phyloP scores from a whole-genome alignment of 2,797 vertebrate genomes.

The Anniella stebbinsi region DNA sequence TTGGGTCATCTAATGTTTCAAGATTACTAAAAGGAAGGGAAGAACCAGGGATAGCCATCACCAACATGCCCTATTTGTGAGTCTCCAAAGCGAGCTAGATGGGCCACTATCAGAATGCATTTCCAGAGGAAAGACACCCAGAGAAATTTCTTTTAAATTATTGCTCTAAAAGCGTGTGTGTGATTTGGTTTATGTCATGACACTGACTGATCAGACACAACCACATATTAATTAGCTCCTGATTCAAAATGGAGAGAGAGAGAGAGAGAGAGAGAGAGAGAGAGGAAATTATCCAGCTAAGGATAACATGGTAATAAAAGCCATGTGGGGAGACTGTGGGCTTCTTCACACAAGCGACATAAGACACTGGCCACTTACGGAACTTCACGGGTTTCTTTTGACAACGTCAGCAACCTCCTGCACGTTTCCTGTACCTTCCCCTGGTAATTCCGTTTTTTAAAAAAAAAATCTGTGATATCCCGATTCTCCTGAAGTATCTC shows the following conservation, averaged over 20 bases:
- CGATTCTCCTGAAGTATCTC: no score
- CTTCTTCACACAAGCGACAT: no score
- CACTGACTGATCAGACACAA: not conserved
- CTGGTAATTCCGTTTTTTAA: no score
- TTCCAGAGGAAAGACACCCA: not conserved
- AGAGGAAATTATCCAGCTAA: conserved; percentile 29
- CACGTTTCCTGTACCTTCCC: no score
- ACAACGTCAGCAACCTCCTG: no score
- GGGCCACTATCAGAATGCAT: not conserved
- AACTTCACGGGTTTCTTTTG: no score
- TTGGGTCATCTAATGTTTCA: not conserved
- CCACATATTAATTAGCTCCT: conserved; percentile 22
- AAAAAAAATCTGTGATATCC: no score
- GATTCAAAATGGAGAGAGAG: conserved; percentile 26
- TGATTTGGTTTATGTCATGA: not conserved
- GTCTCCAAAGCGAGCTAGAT: not conserved
- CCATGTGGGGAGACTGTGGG: not conserved
- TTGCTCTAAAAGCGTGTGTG: not conserved
- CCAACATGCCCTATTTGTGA: not conserved
- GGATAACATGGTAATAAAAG: conserved; percentile 10
- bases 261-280: not conserved
- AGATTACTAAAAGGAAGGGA: not conserved
- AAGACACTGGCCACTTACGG: no score
- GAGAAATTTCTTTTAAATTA: conserved; percentile 15
- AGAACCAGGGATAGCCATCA: conserved; percentile 6